These are phyloP conservation scores for Aspidoscelis tigris DNA, from an alignment of 2,113 vertebrate genomes.

Conservation along the genomic window DNA sequence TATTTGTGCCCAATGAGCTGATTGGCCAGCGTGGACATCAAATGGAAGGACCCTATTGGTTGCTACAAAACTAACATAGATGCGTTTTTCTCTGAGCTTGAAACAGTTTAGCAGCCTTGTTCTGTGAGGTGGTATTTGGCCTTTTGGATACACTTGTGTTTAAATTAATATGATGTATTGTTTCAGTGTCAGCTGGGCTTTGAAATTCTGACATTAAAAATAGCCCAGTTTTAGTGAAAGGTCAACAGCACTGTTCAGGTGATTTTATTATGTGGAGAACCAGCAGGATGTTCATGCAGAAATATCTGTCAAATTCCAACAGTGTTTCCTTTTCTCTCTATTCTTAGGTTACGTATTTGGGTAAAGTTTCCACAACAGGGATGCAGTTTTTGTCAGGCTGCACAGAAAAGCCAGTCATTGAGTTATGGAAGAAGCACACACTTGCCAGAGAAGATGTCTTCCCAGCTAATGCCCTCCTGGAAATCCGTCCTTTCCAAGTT, in stretches of 20 bases:
- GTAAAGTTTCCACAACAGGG: slow-evolving; percentile 92
- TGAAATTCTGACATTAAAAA: background rate
- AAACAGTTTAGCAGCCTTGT: background rate
- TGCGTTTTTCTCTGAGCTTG: background rate
- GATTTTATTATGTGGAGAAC: background rate
- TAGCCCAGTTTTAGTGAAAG: background rate
- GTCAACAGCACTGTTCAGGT: background rate
- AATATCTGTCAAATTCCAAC: background rate
- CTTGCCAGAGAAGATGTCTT: slow-evolving; percentile 79
- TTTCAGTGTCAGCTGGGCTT: slow-evolving; percentile 3
- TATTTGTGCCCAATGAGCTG: slow-evolving; percentile 10
- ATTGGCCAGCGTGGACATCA: slow-evolving; percentile 37
- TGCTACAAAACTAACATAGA: background rate
- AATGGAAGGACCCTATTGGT: background rate
- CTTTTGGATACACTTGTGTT: background rate
- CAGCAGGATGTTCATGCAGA: slow-evolving; percentile 1
- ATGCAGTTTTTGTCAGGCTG: slow-evolving; percentile 95
- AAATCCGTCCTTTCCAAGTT: slow-evolving; percentile 98
- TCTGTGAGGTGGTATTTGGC: background rate
- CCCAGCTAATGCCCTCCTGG: slow-evolving; percentile 84
- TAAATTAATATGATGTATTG: background rate
- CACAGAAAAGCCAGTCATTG: slow-evolving; percentile 93
- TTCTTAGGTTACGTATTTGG: slow-evolving; percentile 93
- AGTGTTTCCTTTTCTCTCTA: slow-evolving; percentile 58
- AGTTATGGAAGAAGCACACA: slow-evolving; percentile 87